Percentiles rank a stretch among this genome's conserved stretches.
Conservation (phyloP, 2,888 invertebrate genomes). For the Drosophila aldrichi region DNA sequence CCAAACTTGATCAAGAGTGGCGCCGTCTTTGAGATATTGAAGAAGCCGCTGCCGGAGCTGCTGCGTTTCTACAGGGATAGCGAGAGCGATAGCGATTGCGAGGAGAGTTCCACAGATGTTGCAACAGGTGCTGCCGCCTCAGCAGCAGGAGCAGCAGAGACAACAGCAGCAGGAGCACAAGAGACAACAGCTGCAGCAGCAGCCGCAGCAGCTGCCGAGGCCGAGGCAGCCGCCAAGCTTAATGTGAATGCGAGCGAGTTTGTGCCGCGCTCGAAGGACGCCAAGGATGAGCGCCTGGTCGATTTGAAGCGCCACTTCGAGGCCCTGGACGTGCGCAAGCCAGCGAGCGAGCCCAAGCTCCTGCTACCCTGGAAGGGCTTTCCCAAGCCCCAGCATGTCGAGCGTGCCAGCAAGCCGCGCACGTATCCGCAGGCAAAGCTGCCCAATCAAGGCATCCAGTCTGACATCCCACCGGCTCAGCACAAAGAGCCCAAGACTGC, state of each 20-base stretch:
- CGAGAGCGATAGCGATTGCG: conserved; percentile 9
- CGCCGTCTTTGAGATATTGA: conserved; percentile 25
- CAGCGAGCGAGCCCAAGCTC: conserved; percentile 20
- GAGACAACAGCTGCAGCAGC: background rate
- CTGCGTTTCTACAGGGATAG: conserved; percentile 1
- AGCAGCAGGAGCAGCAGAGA: background rate
- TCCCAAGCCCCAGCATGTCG: conserved; percentile 49
- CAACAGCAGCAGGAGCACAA: background rate
- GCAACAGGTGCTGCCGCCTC: background rate
- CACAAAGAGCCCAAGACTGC: background rate
- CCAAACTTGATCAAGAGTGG: conserved; percentile 40
- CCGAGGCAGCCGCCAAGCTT: conserved; percentile 26
- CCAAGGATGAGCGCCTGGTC: background rate
- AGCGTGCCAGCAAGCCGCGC: conserved; percentile 25
- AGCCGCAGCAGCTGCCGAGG: background rate
- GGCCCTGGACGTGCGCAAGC: conserved; percentile 4
- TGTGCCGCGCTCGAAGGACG: conserved; percentile 43
- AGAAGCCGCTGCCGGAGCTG: conserved; percentile 28
- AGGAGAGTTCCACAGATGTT: conserved; percentile 11
- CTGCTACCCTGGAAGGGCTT: conserved; percentile 73
- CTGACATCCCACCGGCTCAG: background rate
- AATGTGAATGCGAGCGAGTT: conserved; percentile 65
- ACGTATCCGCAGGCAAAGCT: conserved; percentile 3
- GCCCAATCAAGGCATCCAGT: background rate
- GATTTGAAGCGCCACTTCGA: conserved; percentile 11